Evolutionary conservation across 2,888 invertebrate genomes (phyloP).

Genomic region (Epinotia nisella): DNA sequence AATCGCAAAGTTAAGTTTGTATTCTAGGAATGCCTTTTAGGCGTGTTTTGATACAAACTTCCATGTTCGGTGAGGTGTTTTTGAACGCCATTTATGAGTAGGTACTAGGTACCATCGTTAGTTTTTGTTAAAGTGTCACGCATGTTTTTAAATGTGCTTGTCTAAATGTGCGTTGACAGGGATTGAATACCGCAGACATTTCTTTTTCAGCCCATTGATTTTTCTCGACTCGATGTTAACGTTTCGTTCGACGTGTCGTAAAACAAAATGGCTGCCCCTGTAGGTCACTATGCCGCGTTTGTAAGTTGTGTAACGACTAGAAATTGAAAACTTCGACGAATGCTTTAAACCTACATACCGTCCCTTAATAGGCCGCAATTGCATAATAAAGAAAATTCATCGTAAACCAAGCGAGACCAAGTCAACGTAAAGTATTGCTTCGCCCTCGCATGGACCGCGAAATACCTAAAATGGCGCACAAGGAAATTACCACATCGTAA

Average conservation of each 20-base stretch:
- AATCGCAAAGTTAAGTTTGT: conserved; percentile 13
- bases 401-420: conserved; percentile 38
- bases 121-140: neutral
- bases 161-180: neutral
- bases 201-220: neutral
- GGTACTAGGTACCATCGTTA: no score
- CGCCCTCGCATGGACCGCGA: conserved; percentile 55
- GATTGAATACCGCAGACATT: neutral
- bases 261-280: conserved; percentile 40
- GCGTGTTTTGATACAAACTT: conserved; percentile 21
- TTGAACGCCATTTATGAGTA: neutral
- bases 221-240: conserved; percentile 14
- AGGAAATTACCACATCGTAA: conserved; percentile 79
- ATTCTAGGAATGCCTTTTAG: conserved; percentile 10
- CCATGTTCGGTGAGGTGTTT: conserved; percentile 1
- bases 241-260: conserved; percentile 35
- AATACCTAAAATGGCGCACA: conserved; percentile 69
- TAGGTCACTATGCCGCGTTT: conserved; percentile 56
- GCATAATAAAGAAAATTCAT: conserved; percentile 46
- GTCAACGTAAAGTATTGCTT: conserved; percentile 57
- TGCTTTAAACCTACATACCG: conserved; percentile 40
- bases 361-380: conserved; percentile 39
- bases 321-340: conserved; percentile 50
- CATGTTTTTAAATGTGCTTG: conserved; percentile 10
- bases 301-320: conserved; percentile 53